A percentile compares a stretch with the other conserved stretches of the same genome.
phyloP scores from a whole-genome alignment of 2,797 vertebrate species.

The Threskiornis aethiopicus region DNA sequence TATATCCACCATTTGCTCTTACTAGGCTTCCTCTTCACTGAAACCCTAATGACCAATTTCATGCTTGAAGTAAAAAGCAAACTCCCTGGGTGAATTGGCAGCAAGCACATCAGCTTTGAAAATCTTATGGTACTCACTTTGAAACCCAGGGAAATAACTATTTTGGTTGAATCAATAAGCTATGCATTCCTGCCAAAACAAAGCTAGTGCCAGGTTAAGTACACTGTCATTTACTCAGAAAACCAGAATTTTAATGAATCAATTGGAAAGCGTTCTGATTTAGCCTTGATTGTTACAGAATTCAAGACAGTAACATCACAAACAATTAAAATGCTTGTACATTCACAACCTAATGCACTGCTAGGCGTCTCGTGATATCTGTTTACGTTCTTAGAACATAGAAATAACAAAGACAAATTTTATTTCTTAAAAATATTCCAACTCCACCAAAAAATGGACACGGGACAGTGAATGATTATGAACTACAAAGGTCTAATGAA shows the following conservation, averaged over 20 bases:
- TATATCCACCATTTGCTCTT: neutral
- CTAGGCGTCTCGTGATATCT: neutral
- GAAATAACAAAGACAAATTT: neutral
- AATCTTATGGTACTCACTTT: neutral
- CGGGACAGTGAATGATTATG: neutral
- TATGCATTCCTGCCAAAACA: neutral
- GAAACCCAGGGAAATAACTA: neutral
- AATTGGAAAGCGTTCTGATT: neutral
- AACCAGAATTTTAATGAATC: neutral
- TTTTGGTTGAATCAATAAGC: neutral
- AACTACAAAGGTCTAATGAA: neutral
- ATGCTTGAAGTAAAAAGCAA: neutral
- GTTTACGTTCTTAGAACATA: neutral
- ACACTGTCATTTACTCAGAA: neutral
- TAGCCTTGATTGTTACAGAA: neutral
- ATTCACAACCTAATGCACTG: neutral
- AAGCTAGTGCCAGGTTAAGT: neutral
- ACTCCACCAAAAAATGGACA: neutral
- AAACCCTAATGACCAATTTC: conserved; percentile 21
- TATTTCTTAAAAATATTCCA: neutral
- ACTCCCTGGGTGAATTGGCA: neutral
- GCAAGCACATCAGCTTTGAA: neutral
- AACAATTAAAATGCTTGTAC: neutral
- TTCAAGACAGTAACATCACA: neutral
- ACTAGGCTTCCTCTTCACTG: neutral